A percentile compares a stretch with the other conserved stretches of the same genome.
phyloP scores from a whole-genome alignment of 2,113 vertebrate genomes.

The Poeciliopsis turrubarensis region DNA sequence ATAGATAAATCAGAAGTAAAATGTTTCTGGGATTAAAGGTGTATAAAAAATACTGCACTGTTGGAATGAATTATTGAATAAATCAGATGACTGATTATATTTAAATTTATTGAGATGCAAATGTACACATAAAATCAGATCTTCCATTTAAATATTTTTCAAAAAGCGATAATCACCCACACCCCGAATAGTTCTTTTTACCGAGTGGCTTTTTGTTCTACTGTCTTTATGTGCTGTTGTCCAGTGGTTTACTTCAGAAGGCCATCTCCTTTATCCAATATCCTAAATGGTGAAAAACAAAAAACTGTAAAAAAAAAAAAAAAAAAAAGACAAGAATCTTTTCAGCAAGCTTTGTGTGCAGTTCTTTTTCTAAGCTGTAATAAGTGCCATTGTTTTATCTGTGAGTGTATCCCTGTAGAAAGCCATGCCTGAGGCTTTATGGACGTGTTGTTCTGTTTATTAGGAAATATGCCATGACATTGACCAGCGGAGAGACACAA shows the following conservation, averaged over 20 bases:
- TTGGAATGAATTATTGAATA: neutral
- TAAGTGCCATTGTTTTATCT: constrained; percentile 68
- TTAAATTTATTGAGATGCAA: neutral
- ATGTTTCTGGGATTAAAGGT: neutral
- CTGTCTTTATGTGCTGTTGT: constrained; percentile 32
- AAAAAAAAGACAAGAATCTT: constrained; percentile 22
- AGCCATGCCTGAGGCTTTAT: constrained; percentile 80
- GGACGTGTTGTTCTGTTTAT: constrained; percentile 71
- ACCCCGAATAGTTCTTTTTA: neutral
- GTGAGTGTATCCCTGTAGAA: constrained; percentile 71
- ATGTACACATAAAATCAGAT: constrained; percentile 49
- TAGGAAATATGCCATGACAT: constrained; percentile 74
- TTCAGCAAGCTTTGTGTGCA: constrained; percentile 67
- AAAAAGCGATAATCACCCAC: constrained; percentile 46
- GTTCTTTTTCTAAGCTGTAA: constrained; percentile 61
- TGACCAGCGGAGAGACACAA: constrained; percentile 32
- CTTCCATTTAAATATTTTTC: constrained; percentile 52
- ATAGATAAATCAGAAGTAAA: neutral
- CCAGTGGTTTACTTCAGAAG: constrained; percentile 35
- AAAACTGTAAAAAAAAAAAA: constrained; percentile 57
- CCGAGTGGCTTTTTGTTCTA: constrained; percentile 2
- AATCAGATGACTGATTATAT: neutral
- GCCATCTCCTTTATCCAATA: constrained; percentile 34
- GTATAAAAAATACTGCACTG: neutral
- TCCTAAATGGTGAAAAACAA: constrained; percentile 47